These are phyloP conservation scores for Myotis yumanensis DNA, from an alignment of 2,113 vertebrate species.

Conservation along the genomic window DNA sequence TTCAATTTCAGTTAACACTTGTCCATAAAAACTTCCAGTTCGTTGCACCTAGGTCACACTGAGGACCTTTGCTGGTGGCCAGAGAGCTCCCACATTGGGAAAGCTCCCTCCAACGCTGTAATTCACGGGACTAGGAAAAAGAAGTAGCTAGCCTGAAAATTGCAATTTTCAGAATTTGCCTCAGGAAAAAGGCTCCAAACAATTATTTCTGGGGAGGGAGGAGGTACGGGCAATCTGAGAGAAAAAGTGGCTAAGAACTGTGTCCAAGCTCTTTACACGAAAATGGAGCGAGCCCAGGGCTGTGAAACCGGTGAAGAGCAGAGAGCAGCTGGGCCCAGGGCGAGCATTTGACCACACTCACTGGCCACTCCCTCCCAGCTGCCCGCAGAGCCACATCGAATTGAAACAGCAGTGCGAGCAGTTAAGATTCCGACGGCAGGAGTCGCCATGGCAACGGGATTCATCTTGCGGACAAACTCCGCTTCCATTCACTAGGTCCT, in stretches of 20 bases:
- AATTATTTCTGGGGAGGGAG: not conserved
- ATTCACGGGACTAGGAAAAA: not conserved
- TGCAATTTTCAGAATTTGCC: not conserved
- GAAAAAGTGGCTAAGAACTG: not conserved
- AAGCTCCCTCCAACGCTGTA: not conserved
- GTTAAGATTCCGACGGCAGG: conserved; percentile 68
- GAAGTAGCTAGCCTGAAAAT: not conserved
- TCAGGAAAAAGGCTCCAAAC: not conserved
- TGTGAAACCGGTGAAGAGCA: not conserved
- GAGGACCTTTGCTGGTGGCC: not conserved
- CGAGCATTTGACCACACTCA: conserved; percentile 68
- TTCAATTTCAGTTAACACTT: conserved; percentile 41
- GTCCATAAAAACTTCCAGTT: not conserved
- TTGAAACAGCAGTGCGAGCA: conserved; percentile 57
- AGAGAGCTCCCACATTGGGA: not conserved
- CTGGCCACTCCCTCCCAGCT: conserved; percentile 76
- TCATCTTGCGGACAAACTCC: conserved; percentile 65
- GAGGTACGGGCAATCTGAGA: not conserved
- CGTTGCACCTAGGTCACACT: not conserved
- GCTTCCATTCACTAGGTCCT: conserved; percentile 58
- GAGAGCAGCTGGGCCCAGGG: conserved; percentile 56
- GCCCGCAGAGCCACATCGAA: conserved; percentile 47
- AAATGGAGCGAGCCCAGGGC: not conserved
- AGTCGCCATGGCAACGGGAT: conserved; percentile 79
- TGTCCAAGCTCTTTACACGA: not conserved